Evolutionary conservation across 2,113 vertebrate genomes (phyloP), one percentile per base, ranked within the genome.

Genomic region (Verasper variegatus): DNA sequence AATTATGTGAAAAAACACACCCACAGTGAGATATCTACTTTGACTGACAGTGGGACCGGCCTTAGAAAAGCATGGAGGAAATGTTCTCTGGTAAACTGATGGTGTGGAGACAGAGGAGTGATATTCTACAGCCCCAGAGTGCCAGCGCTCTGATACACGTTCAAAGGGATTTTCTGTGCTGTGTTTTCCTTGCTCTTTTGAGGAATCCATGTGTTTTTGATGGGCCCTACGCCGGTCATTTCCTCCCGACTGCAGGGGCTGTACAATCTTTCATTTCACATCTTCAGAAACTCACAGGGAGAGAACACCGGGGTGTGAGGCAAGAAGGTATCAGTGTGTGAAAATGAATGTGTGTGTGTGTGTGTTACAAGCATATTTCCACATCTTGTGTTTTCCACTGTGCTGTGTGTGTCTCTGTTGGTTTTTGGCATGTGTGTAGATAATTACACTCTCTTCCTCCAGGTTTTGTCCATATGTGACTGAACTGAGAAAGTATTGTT

Each of bases 31-130:
- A 90, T 82, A 86, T 74, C 54, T 15, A 26, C 74, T 82, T 64
- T 86, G 89, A 89, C 71, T 87, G 91, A 86, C 85, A 77, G 59
- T 31, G 61, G 61, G 63, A 40, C 66, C 10, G 80, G 66, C 80
- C 69, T 82, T 74, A 8, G 11, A 74, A 66, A 55, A 76, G 71
- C 56, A 0, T 76, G 88, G 80, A 86, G 90, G 89, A 91, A 90
- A 88, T 87, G 89, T 89, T 87, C 89, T 68, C 80, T 72, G 76
- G 90, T 91, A 74, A 88, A 76, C 81, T 82, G 91, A 90, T 89
- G 89, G 92, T 91, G 89, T 86, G 88, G 91, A 91, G 86, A 76
- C 83, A 56, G 69, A 75, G 54, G 70, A 83, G 76, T 81, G 84
- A 88, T 85, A 80, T 80, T 70, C 73, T 76, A 76, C 88, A 82